phyloP scores from a whole-genome alignment of 2,888 invertebrate species.

The Conus canariensis region DNA sequence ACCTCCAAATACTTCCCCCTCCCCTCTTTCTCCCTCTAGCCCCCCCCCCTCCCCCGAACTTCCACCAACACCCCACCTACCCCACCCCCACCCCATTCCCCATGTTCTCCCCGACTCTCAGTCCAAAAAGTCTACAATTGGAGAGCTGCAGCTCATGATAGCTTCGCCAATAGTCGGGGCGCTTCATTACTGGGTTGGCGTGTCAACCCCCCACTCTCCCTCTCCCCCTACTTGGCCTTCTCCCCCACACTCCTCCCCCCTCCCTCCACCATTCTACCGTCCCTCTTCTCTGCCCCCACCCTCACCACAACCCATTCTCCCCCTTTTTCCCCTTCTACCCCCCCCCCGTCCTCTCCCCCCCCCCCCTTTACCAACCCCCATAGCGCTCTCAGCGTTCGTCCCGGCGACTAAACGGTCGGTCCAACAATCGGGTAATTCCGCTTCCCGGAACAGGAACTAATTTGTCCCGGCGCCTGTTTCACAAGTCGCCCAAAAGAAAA shows the following conservation, averaged over 20 bases:
- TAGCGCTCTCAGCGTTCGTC: no score
- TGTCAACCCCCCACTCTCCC: background rate
- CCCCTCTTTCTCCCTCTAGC: background rate
- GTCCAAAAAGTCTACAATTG: background rate
- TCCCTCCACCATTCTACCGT: background rate
- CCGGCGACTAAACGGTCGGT: background rate
- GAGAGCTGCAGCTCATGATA: background rate
- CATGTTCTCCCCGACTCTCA: background rate
- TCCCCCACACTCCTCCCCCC: background rate
- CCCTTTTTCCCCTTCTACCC: background rate
- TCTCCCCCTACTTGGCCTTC: background rate
- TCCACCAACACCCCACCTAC: background rate
- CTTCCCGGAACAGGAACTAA: constrained; percentile 33
- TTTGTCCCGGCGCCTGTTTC: constrained; percentile 40
- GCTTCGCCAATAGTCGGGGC: constrained; percentile 23
- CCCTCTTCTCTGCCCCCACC: background rate
- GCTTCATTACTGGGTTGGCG: constrained; percentile 30
- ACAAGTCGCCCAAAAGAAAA: constrained; percentile 36
- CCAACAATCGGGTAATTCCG: constrained; percentile 16
- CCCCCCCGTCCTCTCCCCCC: no score
- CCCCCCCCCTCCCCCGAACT: background rate
- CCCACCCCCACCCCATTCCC: background rate
- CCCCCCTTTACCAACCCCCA: no score
- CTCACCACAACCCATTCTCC: background rate
- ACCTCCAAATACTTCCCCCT: background rate